phyloP scores from a whole-genome alignment of 2,113 vertebrate species.

The Taxidea taxus region DNA sequence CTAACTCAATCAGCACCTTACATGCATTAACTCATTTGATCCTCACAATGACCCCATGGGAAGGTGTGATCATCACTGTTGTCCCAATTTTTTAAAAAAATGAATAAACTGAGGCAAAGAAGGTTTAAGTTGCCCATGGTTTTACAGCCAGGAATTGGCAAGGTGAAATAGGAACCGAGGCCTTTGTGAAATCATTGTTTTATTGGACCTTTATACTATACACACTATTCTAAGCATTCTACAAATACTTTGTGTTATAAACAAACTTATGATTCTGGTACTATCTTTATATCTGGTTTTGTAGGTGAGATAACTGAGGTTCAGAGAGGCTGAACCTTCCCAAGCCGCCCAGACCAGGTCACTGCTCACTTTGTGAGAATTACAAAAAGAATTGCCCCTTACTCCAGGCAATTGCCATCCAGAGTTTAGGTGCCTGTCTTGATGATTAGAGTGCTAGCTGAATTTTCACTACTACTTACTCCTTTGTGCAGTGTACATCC shows the following conservation, averaged over 20 bases:
- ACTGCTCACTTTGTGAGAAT: not conserved
- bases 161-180: not conserved
- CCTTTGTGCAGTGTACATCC: not conserved
- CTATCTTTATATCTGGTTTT: not conserved
- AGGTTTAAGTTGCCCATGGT: not conserved
- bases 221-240: not conserved
- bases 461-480: not conserved
- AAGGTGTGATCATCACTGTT: not conserved
- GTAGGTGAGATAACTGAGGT: not conserved
- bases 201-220: not conserved
- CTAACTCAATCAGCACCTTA: too few relatives aligned
- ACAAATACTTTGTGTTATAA: not conserved
- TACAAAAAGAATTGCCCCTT: not conserved
- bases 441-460: too few relatives aligned
- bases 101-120: not conserved
- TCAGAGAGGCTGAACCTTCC: not conserved
- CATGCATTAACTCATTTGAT: not conserved
- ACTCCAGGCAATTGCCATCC: rapidly evolving
- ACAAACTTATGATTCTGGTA: not conserved
- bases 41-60: not conserved
- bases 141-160: not conserved
- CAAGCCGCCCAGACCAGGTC: not conserved
- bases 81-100: not conserved
- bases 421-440: not conserved
- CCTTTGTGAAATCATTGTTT: not conserved